Conservation (phyloP, 2,888 invertebrate species). For the Odiellus spinosus region DNA sequence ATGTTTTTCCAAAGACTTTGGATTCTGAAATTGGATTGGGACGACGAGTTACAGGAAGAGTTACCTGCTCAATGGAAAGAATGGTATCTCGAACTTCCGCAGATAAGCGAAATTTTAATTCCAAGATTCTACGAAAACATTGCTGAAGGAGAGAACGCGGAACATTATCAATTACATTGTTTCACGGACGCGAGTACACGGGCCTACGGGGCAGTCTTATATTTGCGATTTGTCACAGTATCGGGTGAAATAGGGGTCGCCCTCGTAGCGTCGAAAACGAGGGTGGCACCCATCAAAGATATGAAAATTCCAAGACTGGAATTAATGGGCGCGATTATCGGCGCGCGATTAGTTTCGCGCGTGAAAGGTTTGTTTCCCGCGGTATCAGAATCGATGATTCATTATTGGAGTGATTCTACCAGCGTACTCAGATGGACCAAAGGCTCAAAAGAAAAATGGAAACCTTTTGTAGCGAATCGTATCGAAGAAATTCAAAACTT, state of each 20-base stretch:
- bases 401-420: constrained; percentile 17
- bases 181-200: constrained; percentile 21
- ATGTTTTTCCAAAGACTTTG: constrained; percentile 21
- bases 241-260: constrained; percentile 8
- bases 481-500: constrained; percentile 18
- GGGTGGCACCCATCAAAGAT: constrained; percentile 19
- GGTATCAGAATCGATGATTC: neutral
- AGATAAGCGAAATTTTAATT: constrained; percentile 2
- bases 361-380: neutral
- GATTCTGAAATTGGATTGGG: constrained; percentile 18
- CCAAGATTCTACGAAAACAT: constrained; percentile 5
- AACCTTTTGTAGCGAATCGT: constrained; percentile 21
- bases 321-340: constrained; percentile 16
- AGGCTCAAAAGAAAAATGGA: constrained; percentile 11
- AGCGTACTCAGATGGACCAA: constrained; percentile 19
- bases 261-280: neutral
- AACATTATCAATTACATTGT: constrained; percentile 5
- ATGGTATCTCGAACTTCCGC: neutral
- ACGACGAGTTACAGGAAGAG: constrained; percentile 15
- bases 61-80: constrained; percentile 1
- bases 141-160: too few species aligned
- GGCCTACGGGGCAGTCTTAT: constrained; percentile 19
- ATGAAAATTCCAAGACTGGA: constrained; percentile 20
- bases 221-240: constrained; percentile 7
- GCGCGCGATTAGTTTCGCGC: neutral